Base-by-base conservation (phyloP, 2,888 invertebrate genomes). In the Lucinisca nassula region DNA sequence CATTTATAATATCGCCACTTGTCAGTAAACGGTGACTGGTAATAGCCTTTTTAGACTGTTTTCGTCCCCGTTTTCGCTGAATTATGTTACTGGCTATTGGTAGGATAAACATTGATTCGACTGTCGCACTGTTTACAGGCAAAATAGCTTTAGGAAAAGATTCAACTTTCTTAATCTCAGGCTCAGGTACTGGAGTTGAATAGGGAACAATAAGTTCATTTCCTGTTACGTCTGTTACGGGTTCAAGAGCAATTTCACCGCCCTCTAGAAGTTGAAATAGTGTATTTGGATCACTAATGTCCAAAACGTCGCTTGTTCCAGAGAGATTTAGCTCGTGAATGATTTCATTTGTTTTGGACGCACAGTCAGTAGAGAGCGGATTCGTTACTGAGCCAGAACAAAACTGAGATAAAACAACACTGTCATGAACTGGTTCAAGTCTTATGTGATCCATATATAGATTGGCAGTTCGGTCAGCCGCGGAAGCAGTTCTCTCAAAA, bases 11-110 rank as follows among this genome's bases (percentile, higher is more conserved):
- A 51, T 51, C 51, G 4, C n/a, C 17, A n/a, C 75, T 67, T 38
- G 82, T 82, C 55, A 82, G 82, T 30, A 82, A 40, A 30, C 82
- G 82, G 67, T 82, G 82, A 21, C 17, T 38, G 32, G 75, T 82
- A 37, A 58, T 61, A n/a, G 40, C 21, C 38, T 61, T 79, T 12
- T 32, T 79, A 27, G 35, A 24, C 45, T 37, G 58, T n/a, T 67
- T 35, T 37, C 51, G 21, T 51, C 21, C 51, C 21, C 51, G 51
- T n/a, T 51, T 51, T 51, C n/a, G 51, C 21, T 79, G 61, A 30
- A 45, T 61, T 10, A 38, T 10, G 6, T 35, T 27, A n/a, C 67
- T 55, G 38, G 79, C 58, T 37, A 37, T 24, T 17, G 37, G 73
- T 10, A 38, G 49, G 38, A 75, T 30, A 32, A 45, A 79, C 51